Evolutionary conservation across 2,797 vertebrate species (phyloP), one percentile per base, ranked within the genome.

Genomic region (Microctenopoma lineatum): DNA sequence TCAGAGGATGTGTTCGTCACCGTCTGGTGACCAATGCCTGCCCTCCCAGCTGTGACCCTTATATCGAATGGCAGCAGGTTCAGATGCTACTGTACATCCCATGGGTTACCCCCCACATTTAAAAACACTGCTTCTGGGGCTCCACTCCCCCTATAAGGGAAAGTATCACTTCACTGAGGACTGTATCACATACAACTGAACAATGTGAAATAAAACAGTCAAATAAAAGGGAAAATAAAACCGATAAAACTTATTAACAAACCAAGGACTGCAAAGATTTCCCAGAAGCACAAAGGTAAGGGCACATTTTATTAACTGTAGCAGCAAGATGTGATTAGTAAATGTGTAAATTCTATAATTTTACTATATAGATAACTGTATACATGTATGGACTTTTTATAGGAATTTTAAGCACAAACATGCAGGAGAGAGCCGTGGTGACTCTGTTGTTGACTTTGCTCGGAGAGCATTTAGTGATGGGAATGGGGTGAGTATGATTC

Each of bases 31-130:
- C 92, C 92, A 94, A 92, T 95, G 85, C 48, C 77, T 47, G 38
- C 42, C 46, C 21, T 47, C 46, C 60, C 92, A 93, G 87, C 92
- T 93, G 93, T 84, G 85, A 83, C 87, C 56, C 41, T 73, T 44
- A 15, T 14, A 78, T 53, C 90, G 90, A 92, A 87, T 93, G 72
- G 78, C 57, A 73, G 56, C 18, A n/a, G 48, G 69, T 64, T 73
- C 92, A 92, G 81, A 91, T 91, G 85, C 53, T 74, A 77, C 89
- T 74, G 44, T 73, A 71, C 51, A 7, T 69, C 79, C 76, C 66
- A 27, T 5, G 59, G 70, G 64, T 67, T 71, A 66, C 57, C 74
- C 81, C 90, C 81, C 25, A 3, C 70, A 45, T 84, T 92, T 92
- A 93, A 92, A 21, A 92, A 90, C 73, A 66, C 65, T 29, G 25